A percentile compares a stretch with the other conserved stretches of the same genome.
phyloP scores from a whole-genome alignment of 2,888 invertebrate species.

The Aphodius sticticus region DNA sequence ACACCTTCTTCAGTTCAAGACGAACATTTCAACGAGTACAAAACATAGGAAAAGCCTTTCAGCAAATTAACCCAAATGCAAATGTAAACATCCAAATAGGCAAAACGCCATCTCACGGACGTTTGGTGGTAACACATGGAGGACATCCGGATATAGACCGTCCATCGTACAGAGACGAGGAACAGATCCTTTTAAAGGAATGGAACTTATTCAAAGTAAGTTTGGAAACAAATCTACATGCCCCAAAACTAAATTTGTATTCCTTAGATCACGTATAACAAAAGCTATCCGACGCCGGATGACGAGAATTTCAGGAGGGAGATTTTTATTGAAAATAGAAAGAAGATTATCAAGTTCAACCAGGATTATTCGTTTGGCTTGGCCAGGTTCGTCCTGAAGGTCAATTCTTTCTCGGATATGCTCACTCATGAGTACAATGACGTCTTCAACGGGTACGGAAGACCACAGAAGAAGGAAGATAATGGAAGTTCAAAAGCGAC shows the following conservation, averaged over 20 bases:
- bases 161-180: background rate
- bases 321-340: slow-evolving; percentile 56
- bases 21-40: background rate
- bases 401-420: slow-evolving; percentile 56
- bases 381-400: slow-evolving; percentile 51
- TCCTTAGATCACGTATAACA: slow-evolving; percentile 49
- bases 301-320: slow-evolving; percentile 53
- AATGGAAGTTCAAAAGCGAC: slow-evolving; percentile 37
- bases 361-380: slow-evolving; percentile 53
- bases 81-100: background rate
- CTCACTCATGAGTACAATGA: slow-evolving; percentile 55
- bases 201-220: slow-evolving; percentile 12
- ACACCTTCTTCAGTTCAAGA: background rate
- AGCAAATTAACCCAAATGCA: background rate
- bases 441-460: slow-evolving; percentile 53
- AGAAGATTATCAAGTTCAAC: slow-evolving; percentile 54
- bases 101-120: background rate
- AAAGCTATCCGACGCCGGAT: slow-evolving; percentile 51
- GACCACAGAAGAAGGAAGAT: slow-evolving; percentile 10
- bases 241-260: background rate
- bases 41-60: background rate
- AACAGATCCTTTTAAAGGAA: slow-evolving; percentile 6
- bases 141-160: slow-evolving; percentile 10
- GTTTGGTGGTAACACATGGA: background rate
- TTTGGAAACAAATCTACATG: background rate